Evolutionary conservation across 2,113 vertebrate species (phyloP), one percentile per base, ranked within the genome.

Genomic region (Halcyon senegalensis): DNA sequence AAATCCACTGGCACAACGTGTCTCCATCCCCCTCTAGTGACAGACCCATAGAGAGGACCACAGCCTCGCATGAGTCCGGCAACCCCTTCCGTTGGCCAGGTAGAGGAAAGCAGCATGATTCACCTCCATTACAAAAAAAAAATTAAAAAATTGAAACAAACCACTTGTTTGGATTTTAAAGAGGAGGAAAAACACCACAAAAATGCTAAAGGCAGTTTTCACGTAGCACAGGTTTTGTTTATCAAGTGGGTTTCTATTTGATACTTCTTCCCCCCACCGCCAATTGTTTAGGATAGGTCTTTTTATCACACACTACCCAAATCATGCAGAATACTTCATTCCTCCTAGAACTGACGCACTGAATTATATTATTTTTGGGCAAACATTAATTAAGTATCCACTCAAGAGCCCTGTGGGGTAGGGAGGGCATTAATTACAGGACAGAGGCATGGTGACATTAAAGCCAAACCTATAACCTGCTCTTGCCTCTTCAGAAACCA

Each of bases 21-120:
- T 16, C 93, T 95, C 68, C 95, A 90, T 92, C 92, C 90, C 95
- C 79, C 92, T 94, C 93, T 95, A 93, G 92, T 91, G 95, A 96
- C 91, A 60, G 83, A 48, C 24, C 63, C 78, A 79, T 0, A 1
- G 1, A 73, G 53, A 83, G 92, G 89, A 81, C 58, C 82, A 56
- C 33, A 33, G 80, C 75, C 62, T 17, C 14, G 15, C 21, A 23
- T 2, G 7, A 62, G 25, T 0, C 24, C 27, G 58, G 53, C 67
- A 75, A 46, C 20, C 51, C 51, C 63, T 60, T 17, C 24, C 7
- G 56, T 21, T 13, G 43, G 39, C 39, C 31, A 25, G 0, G 2
- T 0, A n/a, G 56, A 48, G 15, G 39, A 8, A 14, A 31, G 59
- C 35, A 87, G 18, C 69, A 78, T 4, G 31, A 8, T 20, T 39